Evolutionary conservation across 2,888 invertebrate species (phyloP).

Genomic region (Acrobasis consociella): DNA sequence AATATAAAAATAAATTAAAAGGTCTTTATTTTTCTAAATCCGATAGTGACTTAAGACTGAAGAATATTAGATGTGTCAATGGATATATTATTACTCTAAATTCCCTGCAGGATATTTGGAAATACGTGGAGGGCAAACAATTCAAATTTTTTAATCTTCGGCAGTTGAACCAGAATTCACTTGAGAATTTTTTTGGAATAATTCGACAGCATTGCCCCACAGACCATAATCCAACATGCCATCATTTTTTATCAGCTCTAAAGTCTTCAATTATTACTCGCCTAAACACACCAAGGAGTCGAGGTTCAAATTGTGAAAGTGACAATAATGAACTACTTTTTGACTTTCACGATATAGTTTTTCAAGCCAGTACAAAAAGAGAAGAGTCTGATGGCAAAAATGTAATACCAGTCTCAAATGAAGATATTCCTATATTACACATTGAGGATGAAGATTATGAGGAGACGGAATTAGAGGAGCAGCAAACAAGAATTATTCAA

Average conservation of each 20-base stretch:
- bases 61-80: no score
- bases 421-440: no score
- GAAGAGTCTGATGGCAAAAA: no score
- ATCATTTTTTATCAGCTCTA: slow-evolving; percentile 5
- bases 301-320: neutral
- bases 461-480: no score
- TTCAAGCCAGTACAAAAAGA: no score
- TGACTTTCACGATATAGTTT: no score
- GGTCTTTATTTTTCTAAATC: slow-evolving; percentile 16
- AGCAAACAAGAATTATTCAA: no score
- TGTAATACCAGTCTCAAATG: no score
- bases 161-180: slow-evolving; percentile 29
- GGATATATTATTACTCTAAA: no score
- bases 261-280: neutral
- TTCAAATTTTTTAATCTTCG: slow-evolving; percentile 31
- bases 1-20: slow-evolving; percentile 11
- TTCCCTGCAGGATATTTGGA: neutral
- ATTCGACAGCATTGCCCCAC: slow-evolving; percentile 31
- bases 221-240: slow-evolving; percentile 23
- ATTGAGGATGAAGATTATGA: no score
- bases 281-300: neutral
- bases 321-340: no score
- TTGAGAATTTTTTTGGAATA: slow-evolving; percentile 34
- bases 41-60: neutral
- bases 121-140: slow-evolving; percentile 7